These are phyloP conservation scores for Manacus vitellinus DNA, from an alignment of 2,113 vertebrate genomes.

Conservation along the genomic window DNA sequence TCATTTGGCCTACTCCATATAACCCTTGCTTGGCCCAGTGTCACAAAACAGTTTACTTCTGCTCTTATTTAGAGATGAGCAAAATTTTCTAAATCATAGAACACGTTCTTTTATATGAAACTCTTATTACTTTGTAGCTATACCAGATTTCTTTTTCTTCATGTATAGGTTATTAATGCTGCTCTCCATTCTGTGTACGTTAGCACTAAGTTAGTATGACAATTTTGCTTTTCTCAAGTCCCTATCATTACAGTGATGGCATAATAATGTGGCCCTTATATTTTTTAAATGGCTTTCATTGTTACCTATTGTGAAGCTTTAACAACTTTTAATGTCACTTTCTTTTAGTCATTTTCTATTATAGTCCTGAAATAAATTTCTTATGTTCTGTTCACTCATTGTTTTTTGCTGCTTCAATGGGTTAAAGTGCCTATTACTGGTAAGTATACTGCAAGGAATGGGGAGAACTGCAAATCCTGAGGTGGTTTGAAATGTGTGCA, in stretches of 20 bases:
- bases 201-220: conserved; percentile 27
- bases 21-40: not conserved
- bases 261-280: conserved; percentile 28
- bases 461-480: conserved; percentile 49
- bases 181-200: not conserved
- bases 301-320: conserved; percentile 54
- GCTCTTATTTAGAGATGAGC: conserved; percentile 23
- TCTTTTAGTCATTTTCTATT: conserved; percentile 42
- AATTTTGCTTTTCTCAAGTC: conserved; percentile 30
- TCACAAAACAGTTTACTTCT: not conserved
- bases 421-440: conserved; percentile 96
- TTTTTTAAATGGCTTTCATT: conserved; percentile 46
- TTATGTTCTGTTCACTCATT: conserved; percentile 69
- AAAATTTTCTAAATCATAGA: not conserved
- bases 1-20: not conserved
- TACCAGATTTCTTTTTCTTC: conserved; percentile 41
- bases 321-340: conserved; percentile 47
- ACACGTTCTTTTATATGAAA: not conserved
- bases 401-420: conserved; percentile 84
- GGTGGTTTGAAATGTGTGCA: conserved; percentile 24
- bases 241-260: not conserved
- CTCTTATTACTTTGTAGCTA: not conserved
- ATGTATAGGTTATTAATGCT: not conserved
- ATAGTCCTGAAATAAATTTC: conserved; percentile 58
- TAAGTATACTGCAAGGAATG: conserved; percentile 77